Conservation (phyloP, 2,797 vertebrate species). For the Tokudaia tokunoshimensis region DNA sequence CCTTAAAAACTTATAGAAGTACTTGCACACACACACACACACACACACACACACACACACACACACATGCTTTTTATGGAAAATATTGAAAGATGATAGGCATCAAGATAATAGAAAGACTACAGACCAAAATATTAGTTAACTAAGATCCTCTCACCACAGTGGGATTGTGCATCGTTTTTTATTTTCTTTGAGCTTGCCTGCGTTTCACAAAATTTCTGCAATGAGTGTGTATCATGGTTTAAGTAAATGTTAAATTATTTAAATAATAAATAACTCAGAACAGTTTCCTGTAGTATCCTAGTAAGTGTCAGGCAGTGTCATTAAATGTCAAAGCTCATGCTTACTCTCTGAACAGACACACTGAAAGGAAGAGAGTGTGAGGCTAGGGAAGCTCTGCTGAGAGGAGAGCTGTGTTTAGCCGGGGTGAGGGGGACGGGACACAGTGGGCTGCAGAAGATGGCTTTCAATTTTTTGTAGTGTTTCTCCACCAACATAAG, state of each 20-base stretch:
- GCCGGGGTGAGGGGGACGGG: too few species aligned
- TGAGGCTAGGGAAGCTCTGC: background rate
- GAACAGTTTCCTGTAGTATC: conserved; percentile 29
- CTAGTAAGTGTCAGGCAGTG: conserved; percentile 18
- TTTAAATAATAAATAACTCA: background rate
- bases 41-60: background rate
- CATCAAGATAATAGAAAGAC: conserved; percentile 41
- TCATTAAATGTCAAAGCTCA: background rate
- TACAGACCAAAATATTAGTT: background rate
- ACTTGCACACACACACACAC: background rate
- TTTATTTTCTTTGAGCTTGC: conserved; percentile 50
- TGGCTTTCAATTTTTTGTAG: background rate
- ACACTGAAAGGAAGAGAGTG: background rate
- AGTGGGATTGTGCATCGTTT: background rate
- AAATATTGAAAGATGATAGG: conserved; percentile 25
- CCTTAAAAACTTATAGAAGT: conserved; percentile 1
- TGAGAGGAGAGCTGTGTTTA: background rate
- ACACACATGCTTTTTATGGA: background rate
- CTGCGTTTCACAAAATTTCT: conserved; percentile 28
- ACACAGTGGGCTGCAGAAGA: background rate
- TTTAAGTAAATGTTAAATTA: conserved; percentile 57
- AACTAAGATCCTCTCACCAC: background rate
- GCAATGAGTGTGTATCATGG: conserved; percentile 19
- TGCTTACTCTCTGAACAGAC: background rate
- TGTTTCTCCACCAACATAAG: background rate